Evolutionary conservation across 2,113 vertebrate genomes (phyloP), one percentile per base, ranked within the genome.

Genomic region (Myotis yumanensis): DNA sequence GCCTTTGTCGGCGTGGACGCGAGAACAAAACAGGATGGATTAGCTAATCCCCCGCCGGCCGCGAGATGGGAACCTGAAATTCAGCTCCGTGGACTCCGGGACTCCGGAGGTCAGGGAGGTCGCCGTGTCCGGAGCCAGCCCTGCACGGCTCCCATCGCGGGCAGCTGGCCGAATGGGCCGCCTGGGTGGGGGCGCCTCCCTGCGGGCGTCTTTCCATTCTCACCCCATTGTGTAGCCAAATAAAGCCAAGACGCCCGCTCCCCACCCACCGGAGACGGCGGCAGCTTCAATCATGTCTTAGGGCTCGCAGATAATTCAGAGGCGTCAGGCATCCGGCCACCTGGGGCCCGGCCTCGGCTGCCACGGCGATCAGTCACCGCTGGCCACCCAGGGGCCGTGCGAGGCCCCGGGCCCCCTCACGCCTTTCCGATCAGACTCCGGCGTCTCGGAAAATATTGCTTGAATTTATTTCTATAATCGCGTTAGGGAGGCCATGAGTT

Each of bases 381-480:
- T 85, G 62, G 62, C 35, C 96, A 90, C 95, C 82, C 96, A 96
- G 89, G 94, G 97, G 94, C 75, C 88, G 93, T 82, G 94, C 43
- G 28, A 93, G 92, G 90, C 54, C 85, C 96, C 30, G 75, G 96
- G 95, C 95, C 85, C 97, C 97, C 94, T 94, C 96, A 82, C 25
- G 93, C 95, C 97, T 98, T 97, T 97, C 94, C 30, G 87, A 97
- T 93, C 85, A 75, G 93, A 72, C 23, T 97, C 92, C 93, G 52
- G 66, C 12, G 16, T 97, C 77, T 90, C 95, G 51, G 94, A 97
- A 97, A 96, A 94, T 96, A 97, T 95, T 96, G 82, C 94, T 93
- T 97, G 91, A 97, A 97, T 96, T 97, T 97, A 97, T 98, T 98
- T 98, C 96, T 91, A 35, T 95, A 97, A 97, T 91, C 94, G 72